Percentiles rank a stretch among this genome's conserved stretches.
These are phyloP conservation scores for Psophia crepitans DNA, from an alignment of 2,113 vertebrate genomes.

Conservation along the genomic window DNA sequence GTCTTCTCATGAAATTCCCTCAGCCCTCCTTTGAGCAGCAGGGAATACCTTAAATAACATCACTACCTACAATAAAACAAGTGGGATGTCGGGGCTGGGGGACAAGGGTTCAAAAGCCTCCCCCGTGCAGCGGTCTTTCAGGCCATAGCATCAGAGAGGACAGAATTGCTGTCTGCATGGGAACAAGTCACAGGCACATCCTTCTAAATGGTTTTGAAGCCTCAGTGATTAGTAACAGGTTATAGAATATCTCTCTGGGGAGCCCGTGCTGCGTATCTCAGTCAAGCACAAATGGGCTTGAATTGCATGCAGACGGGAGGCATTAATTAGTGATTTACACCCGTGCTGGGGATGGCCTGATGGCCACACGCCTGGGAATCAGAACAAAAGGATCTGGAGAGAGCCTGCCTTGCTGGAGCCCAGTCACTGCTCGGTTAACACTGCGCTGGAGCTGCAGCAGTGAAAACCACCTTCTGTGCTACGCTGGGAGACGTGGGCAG, in stretches of 20 bases:
- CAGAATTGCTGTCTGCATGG: background rate
- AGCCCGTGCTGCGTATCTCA: background rate
- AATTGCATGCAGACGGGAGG: background rate
- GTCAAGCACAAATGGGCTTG: background rate
- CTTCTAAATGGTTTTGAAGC: background rate
- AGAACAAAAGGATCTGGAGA: background rate
- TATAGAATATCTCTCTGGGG: background rate
- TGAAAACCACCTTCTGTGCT: background rate
- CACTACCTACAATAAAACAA: background rate
- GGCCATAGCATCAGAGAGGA: background rate
- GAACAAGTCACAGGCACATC: background rate
- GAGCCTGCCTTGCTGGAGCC: background rate
- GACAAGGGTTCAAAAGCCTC: background rate
- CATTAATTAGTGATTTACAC: constrained; percentile 23
- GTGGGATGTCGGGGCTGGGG: background rate
- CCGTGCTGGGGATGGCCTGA: background rate
- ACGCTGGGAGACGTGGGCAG: accelerated
- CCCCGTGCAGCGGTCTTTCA: background rate
- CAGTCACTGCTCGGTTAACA: accelerated
- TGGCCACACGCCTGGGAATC: background rate
- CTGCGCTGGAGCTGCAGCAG: accelerated
- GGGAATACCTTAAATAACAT: background rate
- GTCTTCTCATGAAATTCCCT: background rate
- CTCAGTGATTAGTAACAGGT: background rate
- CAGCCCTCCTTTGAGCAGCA: background rate